phyloP scores from a whole-genome alignment of 1,140 invertebrate genomes.

The Scaptomyza hsui region DNA sequence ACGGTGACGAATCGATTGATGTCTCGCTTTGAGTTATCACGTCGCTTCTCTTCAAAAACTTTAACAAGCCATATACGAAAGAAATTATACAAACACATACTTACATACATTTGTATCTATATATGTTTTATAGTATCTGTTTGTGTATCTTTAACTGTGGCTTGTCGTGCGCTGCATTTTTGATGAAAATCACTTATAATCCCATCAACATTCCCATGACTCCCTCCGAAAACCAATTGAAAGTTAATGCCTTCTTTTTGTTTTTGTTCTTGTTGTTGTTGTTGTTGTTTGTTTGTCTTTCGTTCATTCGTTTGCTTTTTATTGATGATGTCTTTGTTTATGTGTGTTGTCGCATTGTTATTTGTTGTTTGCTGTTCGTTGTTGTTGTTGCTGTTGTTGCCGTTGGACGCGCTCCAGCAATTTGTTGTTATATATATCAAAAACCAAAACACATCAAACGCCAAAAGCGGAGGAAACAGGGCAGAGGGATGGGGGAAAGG shows the following conservation, averaged over 20 bases:
- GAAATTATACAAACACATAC: constrained; percentile 23
- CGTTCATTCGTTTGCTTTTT: constrained; percentile 59
- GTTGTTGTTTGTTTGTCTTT: constrained; percentile 44
- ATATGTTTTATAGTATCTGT: constrained; percentile 14
- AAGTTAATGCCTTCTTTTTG: constrained; percentile 61
- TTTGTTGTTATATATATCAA: constrained; percentile 75
- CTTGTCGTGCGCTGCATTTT: constrained; percentile 79
- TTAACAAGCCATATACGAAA: constrained; percentile 72
- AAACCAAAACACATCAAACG: constrained; percentile 73
- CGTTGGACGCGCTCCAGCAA: constrained; percentile 74
- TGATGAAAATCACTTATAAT: constrained; percentile 81
- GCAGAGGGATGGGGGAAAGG: background rate
- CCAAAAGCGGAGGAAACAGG: constrained; percentile 22
- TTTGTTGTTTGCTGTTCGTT: constrained; percentile 38
- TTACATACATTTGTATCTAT: constrained; percentile 11
- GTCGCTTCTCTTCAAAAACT: constrained; percentile 71
- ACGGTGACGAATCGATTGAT: constrained; percentile 80
- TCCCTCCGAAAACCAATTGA: constrained; percentile 60
- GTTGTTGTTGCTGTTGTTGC: constrained; percentile 75
- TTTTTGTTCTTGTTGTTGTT: constrained; percentile 26
- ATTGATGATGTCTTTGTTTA: constrained; percentile 81
- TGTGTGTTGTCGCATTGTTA: constrained; percentile 76
- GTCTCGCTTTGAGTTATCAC: constrained; percentile 79
- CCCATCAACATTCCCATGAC: constrained; percentile 77
- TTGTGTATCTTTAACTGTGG: constrained; percentile 21